These are phyloP conservation scores for Entomobrya proxima DNA, from an alignment of 2,888 invertebrate genomes.

Conservation along the genomic window DNA sequence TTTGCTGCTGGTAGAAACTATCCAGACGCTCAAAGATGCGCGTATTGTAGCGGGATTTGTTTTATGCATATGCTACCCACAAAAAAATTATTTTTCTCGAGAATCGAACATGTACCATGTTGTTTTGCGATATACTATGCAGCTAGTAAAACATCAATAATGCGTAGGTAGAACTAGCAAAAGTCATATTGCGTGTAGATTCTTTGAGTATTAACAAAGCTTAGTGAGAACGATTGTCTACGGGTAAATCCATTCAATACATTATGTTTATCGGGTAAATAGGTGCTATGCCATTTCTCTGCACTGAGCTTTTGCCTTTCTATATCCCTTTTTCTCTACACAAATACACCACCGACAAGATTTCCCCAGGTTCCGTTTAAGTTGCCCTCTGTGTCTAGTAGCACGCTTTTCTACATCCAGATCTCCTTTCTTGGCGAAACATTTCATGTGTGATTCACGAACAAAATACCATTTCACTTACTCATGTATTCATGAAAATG, in stretches of 20 bases:
- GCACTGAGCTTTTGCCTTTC: not conserved
- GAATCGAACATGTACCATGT: conserved; percentile 16
- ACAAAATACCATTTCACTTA: conserved; percentile 43
- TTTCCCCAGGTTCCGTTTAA: conserved; percentile 48
- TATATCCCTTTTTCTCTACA: conserved; percentile 6
- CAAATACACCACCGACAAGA: conserved; percentile 13
- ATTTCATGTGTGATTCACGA: conserved; percentile 40
- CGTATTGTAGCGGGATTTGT: conserved; percentile 2
- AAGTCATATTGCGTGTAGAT: not conserved
- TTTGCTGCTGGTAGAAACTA: not conserved
- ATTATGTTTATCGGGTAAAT: conserved; percentile 23
- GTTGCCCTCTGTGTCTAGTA: not conserved
- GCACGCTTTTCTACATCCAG: not conserved
- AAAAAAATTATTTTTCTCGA: not conserved
- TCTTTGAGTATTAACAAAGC: not conserved
- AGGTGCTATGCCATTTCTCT: conserved; percentile 6
- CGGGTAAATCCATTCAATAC: conserved; percentile 22
- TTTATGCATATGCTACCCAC: conserved; percentile 15
- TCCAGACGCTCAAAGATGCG: not conserved
- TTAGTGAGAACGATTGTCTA: not conserved
- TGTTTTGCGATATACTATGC: conserved; percentile 11
- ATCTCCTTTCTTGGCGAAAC: conserved; percentile 23
- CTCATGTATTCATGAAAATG: conserved; percentile 58
- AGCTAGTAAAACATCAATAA: not conserved
- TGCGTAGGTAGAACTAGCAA: not conserved